Base-by-base conservation (phyloP, 2,888 invertebrate genomes). In the Lissonota sp. region DNA sequence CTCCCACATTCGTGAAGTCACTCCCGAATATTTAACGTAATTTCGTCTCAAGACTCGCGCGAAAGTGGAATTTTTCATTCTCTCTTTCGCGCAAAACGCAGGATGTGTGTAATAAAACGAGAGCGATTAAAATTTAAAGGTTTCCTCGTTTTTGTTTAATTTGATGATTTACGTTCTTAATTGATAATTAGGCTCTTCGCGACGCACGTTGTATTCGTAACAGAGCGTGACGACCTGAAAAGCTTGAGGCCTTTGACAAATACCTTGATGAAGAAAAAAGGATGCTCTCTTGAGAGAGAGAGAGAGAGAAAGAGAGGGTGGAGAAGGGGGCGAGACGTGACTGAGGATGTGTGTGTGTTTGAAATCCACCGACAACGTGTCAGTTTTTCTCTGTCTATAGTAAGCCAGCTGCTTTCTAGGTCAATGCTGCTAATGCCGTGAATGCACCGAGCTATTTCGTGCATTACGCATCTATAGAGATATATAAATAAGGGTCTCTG, bases 381-480 rank as follows among this genome's bases (percentile, higher is more conserved):
- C 26, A 26, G 26, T 26, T 26, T 53, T 7, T 77, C 79, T 83
- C 83, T 77, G 62, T 74, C 77, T 81, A 46, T 66, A 70, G 71
- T 72, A 7, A 44, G 73, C 81, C 81, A 83, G 84, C 70, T 79
- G 80, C 80, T 85, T 87, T 87, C 87, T 88, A 85, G 87, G 87
- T 87, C 88, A 87, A 86, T 84, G 87, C 82, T 84, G 87, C 82
- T 74, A 72, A 73, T 62, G 83, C 64, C 53, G 63, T 60, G 75
- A 60, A 72, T 75, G 69, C 78, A 49, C 26, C 42, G 63, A 40
- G 53, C 39, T 39, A 55, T 62, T 58, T 51, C 58, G 16, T 53
- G 6, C 26, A 26, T 12, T 53, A 44, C 44, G 26, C 26, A 26
- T 26, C 26, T 26, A 26, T 26, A 26, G 26, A 26, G 1, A 26